Evolutionary conservation across 2,888 invertebrate genomes (phyloP).

Genomic region (Didymodactylos carnosus): DNA sequence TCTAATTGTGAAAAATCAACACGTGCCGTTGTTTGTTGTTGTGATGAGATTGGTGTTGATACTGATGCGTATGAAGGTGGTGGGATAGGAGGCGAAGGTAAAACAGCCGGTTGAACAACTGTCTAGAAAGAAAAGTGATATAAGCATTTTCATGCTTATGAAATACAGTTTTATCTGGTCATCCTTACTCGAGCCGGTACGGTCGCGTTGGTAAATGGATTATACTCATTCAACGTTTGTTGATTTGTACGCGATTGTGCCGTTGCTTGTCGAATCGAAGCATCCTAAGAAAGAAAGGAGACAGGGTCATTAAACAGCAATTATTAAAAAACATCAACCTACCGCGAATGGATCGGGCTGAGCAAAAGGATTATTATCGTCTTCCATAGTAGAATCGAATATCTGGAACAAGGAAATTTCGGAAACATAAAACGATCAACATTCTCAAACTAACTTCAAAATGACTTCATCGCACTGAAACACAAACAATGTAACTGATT

Average conservation of each 20-base stretch:
- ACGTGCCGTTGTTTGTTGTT: not conserved
- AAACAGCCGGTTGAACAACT: not conserved
- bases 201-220: slow-evolving; percentile 64
- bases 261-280: not conserved
- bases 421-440: no score
- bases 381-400: no score
- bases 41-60: not conserved
- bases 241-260: slow-evolving; percentile 35
- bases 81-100: not conserved
- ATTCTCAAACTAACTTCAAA: no score
- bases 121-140: not conserved
- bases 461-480: no score
- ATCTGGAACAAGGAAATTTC: no score
- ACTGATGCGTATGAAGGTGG: not conserved
- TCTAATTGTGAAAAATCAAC: slow-evolving; percentile 3
- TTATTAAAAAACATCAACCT: no score
- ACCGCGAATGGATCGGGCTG: no score
- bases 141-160: no score
- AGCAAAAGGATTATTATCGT: not conserved
- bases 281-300: no score
- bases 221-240: slow-evolving; percentile 71
- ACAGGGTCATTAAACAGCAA: no score
- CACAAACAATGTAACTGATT: no score
- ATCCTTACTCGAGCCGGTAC: slow-evolving; percentile 9
- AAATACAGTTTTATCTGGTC: no score